Conservation (phyloP, 2,797 vertebrate species). For the Phoeniculus purpureus region DNA sequence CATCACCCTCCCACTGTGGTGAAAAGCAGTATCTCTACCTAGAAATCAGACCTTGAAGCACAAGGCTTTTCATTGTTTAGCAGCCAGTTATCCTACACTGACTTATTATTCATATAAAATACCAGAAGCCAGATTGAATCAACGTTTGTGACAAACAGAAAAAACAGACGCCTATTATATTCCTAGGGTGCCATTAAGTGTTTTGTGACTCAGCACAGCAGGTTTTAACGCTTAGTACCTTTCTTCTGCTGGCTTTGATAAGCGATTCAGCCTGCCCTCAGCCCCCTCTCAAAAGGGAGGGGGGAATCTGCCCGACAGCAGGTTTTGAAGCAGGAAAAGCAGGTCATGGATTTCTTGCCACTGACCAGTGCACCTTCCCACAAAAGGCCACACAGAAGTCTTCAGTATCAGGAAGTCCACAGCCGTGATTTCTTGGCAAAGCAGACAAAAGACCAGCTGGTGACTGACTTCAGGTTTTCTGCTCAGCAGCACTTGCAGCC, state of each 20-base stretch:
- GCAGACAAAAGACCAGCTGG: background rate
- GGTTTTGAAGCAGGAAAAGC: background rate
- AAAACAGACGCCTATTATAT: background rate
- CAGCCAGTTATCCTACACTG: background rate
- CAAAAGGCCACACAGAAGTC: background rate
- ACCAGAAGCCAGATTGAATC: slow-evolving; percentile 41
- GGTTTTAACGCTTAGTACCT: slow-evolving; percentile 38
- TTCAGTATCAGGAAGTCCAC: background rate
- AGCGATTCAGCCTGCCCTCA: background rate
- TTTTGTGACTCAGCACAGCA: slow-evolving; percentile 58
- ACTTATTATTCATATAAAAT: slow-evolving; percentile 46
- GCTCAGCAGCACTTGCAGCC: background rate
- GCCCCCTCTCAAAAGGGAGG: background rate
- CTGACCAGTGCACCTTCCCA: background rate
- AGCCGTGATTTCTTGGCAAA: background rate
- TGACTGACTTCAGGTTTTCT: background rate
- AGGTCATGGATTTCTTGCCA: background rate
- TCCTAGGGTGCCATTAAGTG: slow-evolving; percentile 39
- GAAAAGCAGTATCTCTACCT: slow-evolving; percentile 1
- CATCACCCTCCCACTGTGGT: slow-evolving; percentile 41
- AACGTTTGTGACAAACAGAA: slow-evolving; percentile 46
- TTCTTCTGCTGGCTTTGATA: background rate
- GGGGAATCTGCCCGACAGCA: background rate
- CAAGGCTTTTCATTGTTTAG: background rate
- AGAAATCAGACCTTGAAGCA: slow-evolving; percentile 4